A percentile compares a stretch with the other conserved stretches of the same genome.
phyloP scores from a whole-genome alignment of 1,140 invertebrate genomes.

The silkworm (Bombyx mori) region DNA sequence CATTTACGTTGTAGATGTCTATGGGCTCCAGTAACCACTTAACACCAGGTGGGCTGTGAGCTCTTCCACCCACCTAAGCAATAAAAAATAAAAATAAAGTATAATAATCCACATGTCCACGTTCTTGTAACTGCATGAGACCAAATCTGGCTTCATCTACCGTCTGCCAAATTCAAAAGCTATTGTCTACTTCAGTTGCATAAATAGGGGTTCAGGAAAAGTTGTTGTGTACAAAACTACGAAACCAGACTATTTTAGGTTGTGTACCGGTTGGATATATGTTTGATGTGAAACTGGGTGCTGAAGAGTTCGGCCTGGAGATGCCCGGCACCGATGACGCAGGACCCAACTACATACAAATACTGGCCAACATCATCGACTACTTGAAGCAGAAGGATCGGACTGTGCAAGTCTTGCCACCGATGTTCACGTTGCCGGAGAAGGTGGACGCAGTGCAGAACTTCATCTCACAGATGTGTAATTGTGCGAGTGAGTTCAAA shows the following conservation, averaged over 20 bases:
- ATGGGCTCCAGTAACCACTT: too few species aligned
- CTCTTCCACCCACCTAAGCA: too few species aligned
- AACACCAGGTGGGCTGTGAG: too few species aligned
- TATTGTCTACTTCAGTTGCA: too few species aligned
- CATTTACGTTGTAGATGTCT: too few species aligned
- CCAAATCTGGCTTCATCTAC: too few species aligned
- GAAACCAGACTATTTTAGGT: background rate
- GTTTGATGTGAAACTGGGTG: slow-evolving; percentile 56
- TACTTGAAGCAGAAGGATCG: slow-evolving; percentile 50
- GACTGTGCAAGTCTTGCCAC: slow-evolving; percentile 37
- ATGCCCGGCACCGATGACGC: slow-evolving; percentile 38
- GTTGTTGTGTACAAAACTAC: too few species aligned
- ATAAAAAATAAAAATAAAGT: too few species aligned
- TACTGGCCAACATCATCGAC: slow-evolving; percentile 47
- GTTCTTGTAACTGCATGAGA: too few species aligned
- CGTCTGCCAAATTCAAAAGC: too few species aligned
- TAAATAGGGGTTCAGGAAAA: too few species aligned
- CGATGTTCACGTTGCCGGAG: slow-evolving; percentile 66
- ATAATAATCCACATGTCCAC: too few species aligned
- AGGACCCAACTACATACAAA: slow-evolving; percentile 40
- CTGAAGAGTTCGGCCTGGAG: slow-evolving; percentile 67
- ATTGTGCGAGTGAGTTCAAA: slow-evolving; percentile 32
- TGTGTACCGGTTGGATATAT: slow-evolving; percentile 69
- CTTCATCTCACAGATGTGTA: slow-evolving; percentile 57
- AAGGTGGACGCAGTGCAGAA: slow-evolving; percentile 40